Evolutionary conservation across 2,888 invertebrate genomes (phyloP).

Genomic region (Platerodrilus igneus): DNA sequence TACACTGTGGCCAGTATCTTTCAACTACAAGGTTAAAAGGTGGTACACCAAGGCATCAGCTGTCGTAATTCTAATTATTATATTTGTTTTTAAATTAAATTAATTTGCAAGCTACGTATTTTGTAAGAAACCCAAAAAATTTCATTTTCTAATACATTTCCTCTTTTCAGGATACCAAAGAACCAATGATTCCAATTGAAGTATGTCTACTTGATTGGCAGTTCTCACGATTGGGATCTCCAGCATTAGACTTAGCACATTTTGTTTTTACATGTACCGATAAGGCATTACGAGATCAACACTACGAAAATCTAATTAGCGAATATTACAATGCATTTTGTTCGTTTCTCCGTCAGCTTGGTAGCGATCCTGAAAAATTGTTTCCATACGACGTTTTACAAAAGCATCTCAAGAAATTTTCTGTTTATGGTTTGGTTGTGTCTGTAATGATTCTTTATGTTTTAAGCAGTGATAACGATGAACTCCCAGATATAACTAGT

Average conservation of each 20-base stretch:
- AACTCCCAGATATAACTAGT: constrained; percentile 26
- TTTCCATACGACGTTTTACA: constrained; percentile 34
- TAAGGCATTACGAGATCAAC: constrained; percentile 26
- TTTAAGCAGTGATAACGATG: constrained; percentile 29
- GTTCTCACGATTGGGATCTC: constrained; percentile 30
- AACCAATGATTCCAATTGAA: constrained; percentile 28
- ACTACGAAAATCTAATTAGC: constrained; percentile 30
- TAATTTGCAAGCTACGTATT: too few relatives aligned
- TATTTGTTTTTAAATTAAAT: too few relatives aligned
- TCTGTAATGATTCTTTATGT: constrained; percentile 31
- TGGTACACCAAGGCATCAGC: too few relatives aligned
- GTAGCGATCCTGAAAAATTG: constrained; percentile 32
- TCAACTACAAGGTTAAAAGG: too few relatives aligned
- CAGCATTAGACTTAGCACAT: constrained; percentile 37
- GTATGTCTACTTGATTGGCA: constrained; percentile 36
- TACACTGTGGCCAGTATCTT: too few relatives aligned
- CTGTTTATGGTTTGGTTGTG: constrained; percentile 33
- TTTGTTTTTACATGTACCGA: constrained; percentile 35
- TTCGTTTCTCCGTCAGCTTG: constrained; percentile 27
- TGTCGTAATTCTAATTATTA: too few relatives aligned
- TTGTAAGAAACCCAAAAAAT: too few relatives aligned
- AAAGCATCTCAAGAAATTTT: constrained; percentile 34
- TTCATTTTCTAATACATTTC: too few relatives aligned
- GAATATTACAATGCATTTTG: constrained; percentile 33
- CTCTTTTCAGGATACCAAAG: constrained; percentile 19